A percentile compares a stretch with the other conserved stretches of the same genome.
Conservation (phyloP, 2,888 invertebrate species). For the Falcaria lacertinaria region DNA sequence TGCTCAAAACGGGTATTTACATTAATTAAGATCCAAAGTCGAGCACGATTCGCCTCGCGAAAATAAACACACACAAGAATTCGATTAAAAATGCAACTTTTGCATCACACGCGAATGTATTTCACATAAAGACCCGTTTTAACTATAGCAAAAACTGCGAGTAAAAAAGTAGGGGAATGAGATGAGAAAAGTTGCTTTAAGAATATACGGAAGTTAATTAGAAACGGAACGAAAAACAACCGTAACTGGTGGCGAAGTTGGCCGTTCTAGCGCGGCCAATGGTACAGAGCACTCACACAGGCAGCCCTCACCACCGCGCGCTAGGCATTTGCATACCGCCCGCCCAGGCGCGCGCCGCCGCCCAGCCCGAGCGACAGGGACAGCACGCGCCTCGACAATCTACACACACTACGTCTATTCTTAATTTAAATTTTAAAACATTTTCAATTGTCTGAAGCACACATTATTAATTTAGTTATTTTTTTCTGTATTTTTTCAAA, state of each 20-base stretch:
- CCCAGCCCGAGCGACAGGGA: constrained; percentile 75
- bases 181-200: constrained; percentile 79
- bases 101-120: constrained; percentile 65
- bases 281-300: constrained; percentile 75
- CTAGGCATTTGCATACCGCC: constrained; percentile 80
- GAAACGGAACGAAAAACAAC: constrained; percentile 79
- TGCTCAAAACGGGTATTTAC: constrained; percentile 48
- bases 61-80: constrained; percentile 57
- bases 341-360: constrained; percentile 77
- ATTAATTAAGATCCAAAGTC: constrained; percentile 47
- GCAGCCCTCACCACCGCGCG: constrained; percentile 60
- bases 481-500: constrained; percentile 6
- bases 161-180: constrained; percentile 59
- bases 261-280: constrained; percentile 79
- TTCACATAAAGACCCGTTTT: constrained; percentile 62
- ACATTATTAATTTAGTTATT: constrained; percentile 9
- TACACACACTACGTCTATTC: constrained; percentile 42
- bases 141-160: constrained; percentile 43
- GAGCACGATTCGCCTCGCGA: constrained; percentile 40
- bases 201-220: constrained; percentile 80
- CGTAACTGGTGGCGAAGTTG: constrained; percentile 80
- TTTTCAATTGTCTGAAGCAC: constrained; percentile 10
- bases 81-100: constrained; percentile 48
- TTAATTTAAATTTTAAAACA: constrained; percentile 12
- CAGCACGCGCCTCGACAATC: constrained; percentile 47